Percentiles rank a stretch among this genome's conserved stretches.
Evolutionary conservation across 2,797 vertebrate genomes (phyloP).

Genomic region (Mormyrops boulengeri): DNA sequence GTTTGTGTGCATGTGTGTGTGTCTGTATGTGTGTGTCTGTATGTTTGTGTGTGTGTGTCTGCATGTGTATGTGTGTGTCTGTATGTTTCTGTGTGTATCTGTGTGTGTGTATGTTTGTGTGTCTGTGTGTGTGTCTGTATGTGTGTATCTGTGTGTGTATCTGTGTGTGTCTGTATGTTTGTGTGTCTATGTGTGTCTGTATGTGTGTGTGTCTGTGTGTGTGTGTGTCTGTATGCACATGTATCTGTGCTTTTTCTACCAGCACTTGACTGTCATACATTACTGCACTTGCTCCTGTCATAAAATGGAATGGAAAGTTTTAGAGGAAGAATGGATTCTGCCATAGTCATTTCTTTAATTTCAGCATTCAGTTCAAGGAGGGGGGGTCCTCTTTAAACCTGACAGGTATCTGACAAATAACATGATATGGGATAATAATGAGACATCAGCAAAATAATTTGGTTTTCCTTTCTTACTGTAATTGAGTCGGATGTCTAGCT

Average conservation of each 20-base stretch:
- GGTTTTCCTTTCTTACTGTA: background rate
- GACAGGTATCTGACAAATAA: background rate
- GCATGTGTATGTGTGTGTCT: background rate
- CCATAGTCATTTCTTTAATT: background rate
- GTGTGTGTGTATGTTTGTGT: no score
- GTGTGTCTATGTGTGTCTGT: background rate
- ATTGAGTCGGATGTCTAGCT: background rate
- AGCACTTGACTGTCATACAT: constrained; percentile 37
- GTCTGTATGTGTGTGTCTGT: background rate
- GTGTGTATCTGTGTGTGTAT: background rate
- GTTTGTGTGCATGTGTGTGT: constrained; percentile 17
- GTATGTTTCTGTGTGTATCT: no score
- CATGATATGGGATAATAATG: background rate
- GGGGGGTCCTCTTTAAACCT: background rate
- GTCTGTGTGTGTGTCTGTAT: constrained; percentile 25
- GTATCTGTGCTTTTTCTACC: constrained; percentile 42
- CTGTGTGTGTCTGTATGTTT: background rate
- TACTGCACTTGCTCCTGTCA: constrained; percentile 32
- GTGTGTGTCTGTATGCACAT: constrained; percentile 26
- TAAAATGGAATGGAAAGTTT: constrained; percentile 24
- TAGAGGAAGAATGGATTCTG: constrained; percentile 22
- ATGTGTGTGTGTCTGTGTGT: constrained; percentile 27
- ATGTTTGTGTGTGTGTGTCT: background rate
- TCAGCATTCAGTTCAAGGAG: background rate
- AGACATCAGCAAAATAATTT: background rate